Conservation (phyloP, 2,888 invertebrate genomes). For the Esperia sulphurella region DNA sequence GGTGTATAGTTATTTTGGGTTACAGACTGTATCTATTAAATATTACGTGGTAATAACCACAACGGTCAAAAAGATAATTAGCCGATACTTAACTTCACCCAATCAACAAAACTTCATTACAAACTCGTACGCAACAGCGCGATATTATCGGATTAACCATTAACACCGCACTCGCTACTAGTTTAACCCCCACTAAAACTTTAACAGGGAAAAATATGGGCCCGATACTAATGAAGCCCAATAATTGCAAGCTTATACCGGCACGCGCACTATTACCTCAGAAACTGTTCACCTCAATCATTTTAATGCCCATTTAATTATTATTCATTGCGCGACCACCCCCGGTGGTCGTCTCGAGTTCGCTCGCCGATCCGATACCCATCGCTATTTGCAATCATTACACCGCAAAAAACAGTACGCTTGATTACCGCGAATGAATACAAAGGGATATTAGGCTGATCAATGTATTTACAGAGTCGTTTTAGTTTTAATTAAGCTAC, state of each 20-base stretch:
- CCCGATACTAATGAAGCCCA: slow-evolving; percentile 53
- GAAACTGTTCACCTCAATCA: slow-evolving; percentile 52
- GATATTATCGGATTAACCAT: slow-evolving; percentile 46
- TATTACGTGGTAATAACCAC: background rate
- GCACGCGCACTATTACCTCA: slow-evolving; percentile 53
- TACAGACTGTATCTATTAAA: no score
- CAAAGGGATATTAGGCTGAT: slow-evolving; percentile 46
- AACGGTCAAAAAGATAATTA: slow-evolving; percentile 2
- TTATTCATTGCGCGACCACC: slow-evolving; percentile 46
- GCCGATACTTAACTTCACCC: slow-evolving; percentile 12
- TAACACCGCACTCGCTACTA: slow-evolving; percentile 31
- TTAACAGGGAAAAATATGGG: slow-evolving; percentile 43
- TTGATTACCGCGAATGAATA: slow-evolving; percentile 41
- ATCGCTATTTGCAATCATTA: slow-evolving; percentile 38
- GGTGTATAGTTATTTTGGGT: no score
- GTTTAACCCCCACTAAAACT: slow-evolving; percentile 38
- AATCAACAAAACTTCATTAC: slow-evolving; percentile 41
- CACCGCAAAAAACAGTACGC: slow-evolving; percentile 37
- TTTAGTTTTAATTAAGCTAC: slow-evolving; percentile 74
- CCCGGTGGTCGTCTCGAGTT: slow-evolving; percentile 28
- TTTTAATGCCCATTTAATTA: slow-evolving; percentile 59
- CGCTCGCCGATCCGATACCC: slow-evolving; percentile 29
- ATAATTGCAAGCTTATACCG: slow-evolving; percentile 57
- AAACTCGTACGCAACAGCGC: slow-evolving; percentile 37
- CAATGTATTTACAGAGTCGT: slow-evolving; percentile 60